phyloP scores from a whole-genome alignment of 1,140 invertebrate species.

The Scaptomyza graminum region DNA sequence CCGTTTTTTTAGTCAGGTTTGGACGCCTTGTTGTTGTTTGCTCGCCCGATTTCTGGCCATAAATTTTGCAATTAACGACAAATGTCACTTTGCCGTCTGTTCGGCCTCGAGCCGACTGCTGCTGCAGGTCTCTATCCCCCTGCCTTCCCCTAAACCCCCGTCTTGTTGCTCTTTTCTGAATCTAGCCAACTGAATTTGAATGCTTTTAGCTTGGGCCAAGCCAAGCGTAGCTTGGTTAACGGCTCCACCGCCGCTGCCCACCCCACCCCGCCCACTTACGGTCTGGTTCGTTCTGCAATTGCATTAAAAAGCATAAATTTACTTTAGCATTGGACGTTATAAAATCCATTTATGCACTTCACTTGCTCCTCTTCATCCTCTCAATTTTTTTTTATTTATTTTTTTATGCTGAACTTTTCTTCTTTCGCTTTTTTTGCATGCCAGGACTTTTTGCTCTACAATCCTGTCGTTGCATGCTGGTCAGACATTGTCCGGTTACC shows the following conservation, averaged over 20 bases:
- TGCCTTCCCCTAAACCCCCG: neutral
- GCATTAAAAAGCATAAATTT: conserved; percentile 83
- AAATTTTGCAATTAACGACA: conserved; percentile 82
- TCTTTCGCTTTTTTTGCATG: neutral
- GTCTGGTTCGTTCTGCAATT: conserved; percentile 80
- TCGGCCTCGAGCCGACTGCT: conserved; percentile 24
- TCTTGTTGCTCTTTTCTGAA: neutral
- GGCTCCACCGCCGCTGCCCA: conserved; percentile 16
- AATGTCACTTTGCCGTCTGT: conserved; percentile 77
- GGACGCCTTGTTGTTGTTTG: too few species aligned
- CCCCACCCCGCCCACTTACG: conserved; percentile 64
- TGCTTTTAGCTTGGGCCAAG: conserved; percentile 64
- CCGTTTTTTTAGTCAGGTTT: conserved; percentile 10
- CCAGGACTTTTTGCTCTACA: conserved; percentile 13
- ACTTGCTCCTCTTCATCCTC: conserved; percentile 55
- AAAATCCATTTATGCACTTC: conserved; percentile 83
- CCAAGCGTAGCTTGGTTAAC: conserved; percentile 48
- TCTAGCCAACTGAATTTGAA: conserved; percentile 40
- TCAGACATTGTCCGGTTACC: conserved; percentile 45
- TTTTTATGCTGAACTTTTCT: neutral
- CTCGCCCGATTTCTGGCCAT: conserved; percentile 65
- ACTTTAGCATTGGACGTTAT: conserved; percentile 80
- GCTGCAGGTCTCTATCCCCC: conserved; percentile 1
- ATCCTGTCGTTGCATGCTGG: conserved; percentile 68
- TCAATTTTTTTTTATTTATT: neutral